Percentiles rank a stretch among this genome's conserved stretches.
Evolutionary conservation across 2,888 invertebrate species (phyloP).

Genomic region (Rhabditoides inermis): DNA sequence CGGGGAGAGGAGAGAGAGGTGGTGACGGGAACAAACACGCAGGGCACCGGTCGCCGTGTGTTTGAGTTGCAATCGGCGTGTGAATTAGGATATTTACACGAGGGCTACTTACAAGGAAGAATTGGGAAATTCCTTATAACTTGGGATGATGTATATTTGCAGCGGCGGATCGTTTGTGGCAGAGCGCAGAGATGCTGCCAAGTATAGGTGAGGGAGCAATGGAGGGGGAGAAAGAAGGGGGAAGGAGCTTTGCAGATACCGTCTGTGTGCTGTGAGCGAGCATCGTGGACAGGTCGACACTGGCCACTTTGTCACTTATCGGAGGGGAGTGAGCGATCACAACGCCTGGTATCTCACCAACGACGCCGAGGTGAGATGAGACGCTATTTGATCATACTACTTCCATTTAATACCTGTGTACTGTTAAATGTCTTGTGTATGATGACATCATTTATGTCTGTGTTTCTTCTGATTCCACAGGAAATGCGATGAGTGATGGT

Average conservation of each 20-base stretch:
- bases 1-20: too few species aligned
- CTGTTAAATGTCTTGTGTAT: too few species aligned
- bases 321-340: conserved; percentile 58
- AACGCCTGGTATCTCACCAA: conserved; percentile 77
- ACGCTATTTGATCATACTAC: too few species aligned
- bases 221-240: not conserved
- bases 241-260: conserved; percentile 61
- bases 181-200: conserved; percentile 4
- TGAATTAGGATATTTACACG: too few species aligned
- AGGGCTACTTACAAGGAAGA: too few species aligned
- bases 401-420: too few species aligned
- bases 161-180: conserved; percentile 34
- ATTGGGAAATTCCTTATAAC: not conserved
- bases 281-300: conserved; percentile 81
- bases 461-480: too few species aligned
- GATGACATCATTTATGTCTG: too few species aligned
- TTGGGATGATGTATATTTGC: conserved; percentile 7
- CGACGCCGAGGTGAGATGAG: conserved; percentile 75
- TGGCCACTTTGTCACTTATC: conserved; percentile 88
- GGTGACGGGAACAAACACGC: too few species aligned
- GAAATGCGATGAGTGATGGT: not conserved
- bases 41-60: too few species aligned
- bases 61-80: too few species aligned
- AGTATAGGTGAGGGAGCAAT: not conserved
- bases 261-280: conserved; percentile 75